These are phyloP conservation scores for Noctua janthe DNA, from an alignment of 2,888 invertebrate species.

Conservation along the genomic window DNA sequence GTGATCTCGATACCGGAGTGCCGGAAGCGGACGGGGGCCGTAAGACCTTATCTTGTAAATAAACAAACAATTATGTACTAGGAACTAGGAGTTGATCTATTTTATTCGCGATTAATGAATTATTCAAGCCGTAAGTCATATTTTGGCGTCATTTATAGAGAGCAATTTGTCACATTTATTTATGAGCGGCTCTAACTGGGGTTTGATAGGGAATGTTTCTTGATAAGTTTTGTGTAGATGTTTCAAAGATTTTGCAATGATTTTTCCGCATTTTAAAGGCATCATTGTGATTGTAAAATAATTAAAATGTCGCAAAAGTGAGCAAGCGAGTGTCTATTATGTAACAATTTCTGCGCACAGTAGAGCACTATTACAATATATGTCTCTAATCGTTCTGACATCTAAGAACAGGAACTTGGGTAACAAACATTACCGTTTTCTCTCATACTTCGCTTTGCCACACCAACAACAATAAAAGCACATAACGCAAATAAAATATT, in stretches of 20 bases:
- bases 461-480: constrained; percentile 19
- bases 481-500: background rate
- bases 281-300: background rate
- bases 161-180: constrained; percentile 3
- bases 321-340: background rate
- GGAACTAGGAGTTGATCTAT: constrained; percentile 70
- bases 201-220: background rate
- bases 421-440: constrained; percentile 25
- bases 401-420: constrained; percentile 15
- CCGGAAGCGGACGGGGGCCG: constrained; percentile 70
- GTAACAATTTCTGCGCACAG: background rate
- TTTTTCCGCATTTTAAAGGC: background rate
- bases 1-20: constrained; percentile 53
- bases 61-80: constrained; percentile 65
- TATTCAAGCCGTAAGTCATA: constrained; percentile 63
- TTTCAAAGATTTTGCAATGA: background rate
- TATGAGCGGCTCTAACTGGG: background rate
- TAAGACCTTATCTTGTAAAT: constrained; percentile 60
- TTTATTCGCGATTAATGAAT: constrained; percentile 68
- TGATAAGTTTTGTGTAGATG: background rate
- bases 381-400: constrained; percentile 26
- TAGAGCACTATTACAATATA: constrained; percentile 5
- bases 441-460: constrained; percentile 12
- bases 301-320: constrained; percentile 7
- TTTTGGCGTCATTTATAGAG: constrained; percentile 34